Evolutionary conservation across 2,113 vertebrate species (phyloP), one percentile per base, ranked within the genome.

Genomic region (Paramormyrops kingsleyae): DNA sequence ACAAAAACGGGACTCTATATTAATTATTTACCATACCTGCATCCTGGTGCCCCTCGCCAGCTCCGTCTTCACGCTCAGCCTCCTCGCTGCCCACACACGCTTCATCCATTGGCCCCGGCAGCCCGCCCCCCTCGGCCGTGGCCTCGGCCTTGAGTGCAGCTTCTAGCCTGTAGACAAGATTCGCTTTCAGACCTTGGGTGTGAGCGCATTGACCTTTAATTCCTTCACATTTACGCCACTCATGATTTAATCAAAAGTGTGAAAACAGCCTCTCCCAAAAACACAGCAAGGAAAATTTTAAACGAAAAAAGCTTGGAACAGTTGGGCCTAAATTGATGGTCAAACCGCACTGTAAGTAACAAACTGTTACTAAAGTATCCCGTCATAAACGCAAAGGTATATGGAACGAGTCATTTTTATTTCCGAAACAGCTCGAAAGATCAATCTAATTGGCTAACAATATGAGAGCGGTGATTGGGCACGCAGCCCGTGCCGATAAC

Each of bases 141-240:
- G 93, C 93, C 90, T 95, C 95, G 59, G 91, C 92, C 87, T 95
- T 94, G 89, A 96, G 74, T 84, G 95, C 95, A 46, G 93, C 93
- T 90, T 95, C 95, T 90, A 96, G 88, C 93, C 96, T 92, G 80
- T 96, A 95, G 59, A 95, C 94, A 77, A 96, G 89, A 88, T 96
- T 95, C 21, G 94, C 95, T 91, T 96, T 96, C 24, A 96, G 95
- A 77, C 95, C 96, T 7, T 94, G 94, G 53, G 93, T 95, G 90
- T 95, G 91, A 95, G 94, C 92, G 95, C 95, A 93, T 92, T 94
- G 90, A 95, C 95, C 90, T 95, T 93, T 91, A 96, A 92, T 92
- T 94, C 93, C 92, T 94, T 91, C 90, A 96, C 95, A 90, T 95
- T 95, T 94, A 96, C 46, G 31, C 89, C 84, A 87, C 91, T 92